A percentile compares a stretch with the other conserved stretches of the same genome.
Conservation (phyloP, 2,113 vertebrate species). For the Falco punctatus region DNA sequence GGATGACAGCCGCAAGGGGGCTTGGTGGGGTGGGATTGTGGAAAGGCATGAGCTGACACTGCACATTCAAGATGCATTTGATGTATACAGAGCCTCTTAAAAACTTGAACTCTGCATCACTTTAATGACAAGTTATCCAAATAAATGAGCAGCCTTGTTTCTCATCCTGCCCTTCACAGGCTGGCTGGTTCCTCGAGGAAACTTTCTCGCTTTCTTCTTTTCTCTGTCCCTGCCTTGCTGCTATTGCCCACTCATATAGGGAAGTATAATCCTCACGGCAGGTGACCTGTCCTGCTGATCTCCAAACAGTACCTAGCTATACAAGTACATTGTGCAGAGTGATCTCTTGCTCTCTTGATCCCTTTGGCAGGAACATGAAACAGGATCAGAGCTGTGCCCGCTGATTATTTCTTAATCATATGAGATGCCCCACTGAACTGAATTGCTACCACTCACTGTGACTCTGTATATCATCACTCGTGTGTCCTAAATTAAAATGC, state of each 20-base stretch:
- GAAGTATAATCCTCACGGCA: accelerated
- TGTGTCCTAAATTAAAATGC: not conserved
- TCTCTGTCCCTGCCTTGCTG: not conserved
- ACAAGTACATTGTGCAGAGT: not conserved
- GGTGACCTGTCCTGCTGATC: not conserved
- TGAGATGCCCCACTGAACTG: not conserved
- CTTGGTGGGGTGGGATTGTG: not conserved
- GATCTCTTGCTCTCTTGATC: not conserved
- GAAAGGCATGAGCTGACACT: not conserved
- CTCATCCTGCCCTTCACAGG: not conserved
- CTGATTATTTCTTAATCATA: not conserved
- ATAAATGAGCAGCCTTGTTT: not conserved
- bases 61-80: not conserved
- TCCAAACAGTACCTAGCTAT: not conserved
- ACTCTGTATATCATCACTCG: not conserved
- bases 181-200: not conserved
- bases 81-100: not conserved
- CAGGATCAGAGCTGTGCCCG: not conserved
- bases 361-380: not conserved
- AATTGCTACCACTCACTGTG: not conserved
- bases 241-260: not conserved
- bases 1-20: not conserved
- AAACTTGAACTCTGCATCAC: not conserved
- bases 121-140: not conserved
- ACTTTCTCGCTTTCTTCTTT: not conserved